Evolutionary conservation across 2,113 vertebrate genomes (phyloP).

Genomic region (Tenebrosternarchus preto): DNA sequence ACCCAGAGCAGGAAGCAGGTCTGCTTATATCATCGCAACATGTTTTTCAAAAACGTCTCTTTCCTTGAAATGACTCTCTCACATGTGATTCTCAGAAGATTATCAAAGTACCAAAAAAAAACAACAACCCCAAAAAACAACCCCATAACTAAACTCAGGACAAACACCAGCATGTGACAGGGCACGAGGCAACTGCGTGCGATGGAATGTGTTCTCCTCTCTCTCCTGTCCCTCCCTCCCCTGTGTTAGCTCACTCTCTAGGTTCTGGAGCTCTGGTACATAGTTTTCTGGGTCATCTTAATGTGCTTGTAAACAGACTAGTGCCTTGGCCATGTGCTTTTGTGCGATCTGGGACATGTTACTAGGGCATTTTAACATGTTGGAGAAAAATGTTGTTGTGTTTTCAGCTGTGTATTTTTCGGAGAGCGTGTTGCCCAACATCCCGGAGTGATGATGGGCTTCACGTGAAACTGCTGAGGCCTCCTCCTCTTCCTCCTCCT

Average conservation of each 20-base stretch:
- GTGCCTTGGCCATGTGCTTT: slow-evolving; percentile 63
- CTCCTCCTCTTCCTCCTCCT: too few relatives aligned
- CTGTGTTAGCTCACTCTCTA: slow-evolving; percentile 20
- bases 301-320: slow-evolving; percentile 55
- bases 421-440: slow-evolving; percentile 39
- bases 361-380: slow-evolving; percentile 36
- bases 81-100: slow-evolving; percentile 27
- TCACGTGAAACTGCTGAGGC: slow-evolving; percentile 40
- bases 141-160: slow-evolving; percentile 8
- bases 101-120: background rate
- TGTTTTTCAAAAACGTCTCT: slow-evolving; percentile 16
- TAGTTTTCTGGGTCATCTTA: slow-evolving; percentile 71
- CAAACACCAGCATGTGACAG: slow-evolving; percentile 7
- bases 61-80: slow-evolving; percentile 20
- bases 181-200: slow-evolving; percentile 14
- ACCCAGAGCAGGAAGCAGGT: background rate
- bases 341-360: slow-evolving; percentile 54
- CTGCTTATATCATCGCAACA: slow-evolving; percentile 10
- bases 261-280: slow-evolving; percentile 61
- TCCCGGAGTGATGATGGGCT: background rate
- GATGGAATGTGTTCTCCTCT: slow-evolving; percentile 1
- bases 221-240: background rate
- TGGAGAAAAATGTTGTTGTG: slow-evolving; percentile 29
- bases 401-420: slow-evolving; percentile 1
- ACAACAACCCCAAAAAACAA: slow-evolving; percentile 23